Percentiles rank a stretch among this genome's conserved stretches.
These are phyloP conservation scores for Eretmochelys imbricata DNA, from an alignment of 2,113 vertebrate genomes.

Conservation along the genomic window DNA sequence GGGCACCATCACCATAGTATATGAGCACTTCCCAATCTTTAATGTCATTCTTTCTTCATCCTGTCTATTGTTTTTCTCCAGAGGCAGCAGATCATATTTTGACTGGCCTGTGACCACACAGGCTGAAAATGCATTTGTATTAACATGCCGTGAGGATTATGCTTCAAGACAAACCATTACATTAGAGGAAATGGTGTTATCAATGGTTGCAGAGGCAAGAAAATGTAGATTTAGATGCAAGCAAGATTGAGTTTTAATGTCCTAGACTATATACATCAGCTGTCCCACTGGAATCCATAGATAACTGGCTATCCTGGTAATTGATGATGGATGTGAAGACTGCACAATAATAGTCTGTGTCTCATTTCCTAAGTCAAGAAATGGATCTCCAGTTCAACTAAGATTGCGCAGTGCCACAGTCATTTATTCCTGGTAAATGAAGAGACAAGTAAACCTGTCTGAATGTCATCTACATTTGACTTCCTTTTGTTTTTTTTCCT, in stretches of 20 bases:
- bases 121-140: background rate
- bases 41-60: background rate
- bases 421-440: background rate
- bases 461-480: background rate
- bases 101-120: background rate
- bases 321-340: too few species aligned
- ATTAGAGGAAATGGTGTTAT: too few species aligned
- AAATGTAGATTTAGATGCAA: too few species aligned
- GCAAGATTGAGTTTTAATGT: too few species aligned
- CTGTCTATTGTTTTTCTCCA: background rate
- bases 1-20: too few species aligned
- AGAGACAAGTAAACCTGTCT: background rate
- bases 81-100: background rate
- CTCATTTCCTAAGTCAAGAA: too few species aligned
- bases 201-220: too few species aligned
- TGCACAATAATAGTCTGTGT: too few species aligned
- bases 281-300: too few species aligned
- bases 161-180: too few species aligned
- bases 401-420: background rate
- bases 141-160: background rate
- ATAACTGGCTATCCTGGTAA: too few species aligned
- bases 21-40: background rate
- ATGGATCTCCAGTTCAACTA: background rate
- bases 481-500: conserved; percentile 1
- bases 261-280: too few species aligned